Evolutionary conservation across 2,113 vertebrate species (phyloP), one percentile per base, ranked within the genome.

Genomic region (Pomatorhinus ruficollis): DNA sequence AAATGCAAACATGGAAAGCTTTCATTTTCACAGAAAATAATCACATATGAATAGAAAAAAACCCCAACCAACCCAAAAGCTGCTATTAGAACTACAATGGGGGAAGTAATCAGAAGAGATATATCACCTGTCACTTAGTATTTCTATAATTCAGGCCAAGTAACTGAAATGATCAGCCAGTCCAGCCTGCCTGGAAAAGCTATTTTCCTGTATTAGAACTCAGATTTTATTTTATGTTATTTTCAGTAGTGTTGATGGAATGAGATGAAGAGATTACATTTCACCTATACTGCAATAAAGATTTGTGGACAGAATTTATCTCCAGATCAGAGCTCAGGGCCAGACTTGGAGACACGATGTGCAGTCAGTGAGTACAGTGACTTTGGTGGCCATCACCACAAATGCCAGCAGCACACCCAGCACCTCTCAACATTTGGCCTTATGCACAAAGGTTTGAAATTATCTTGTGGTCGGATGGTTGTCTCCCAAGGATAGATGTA

Each of bases 261-360:
- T 31, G 53, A 95, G 78, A 93, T 91, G 78, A 97, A 80, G 45
- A 96, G 83, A 95, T 97, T 86, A 93, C 31, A 23, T 94, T 94
- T 96, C 27, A 53, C 37, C 78, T 72, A 84, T 30, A 49, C 59
- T 27, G 49, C 16, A 52, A n/a, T 68, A 49, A 70, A 87, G 31
- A 74, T 65, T 84, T 60, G 68, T 70, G 89, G 33, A 86, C 35
- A 92, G 69, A 94, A 84, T 95, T 93, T 60, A 90, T 76, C 81
- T 90, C 18, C 21, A 45, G 23, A 77, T 83, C 35, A 6, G 3
- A 90, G 56, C 56, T 82, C 50, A n/a, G 85, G 50, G 10, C 44
- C 44, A n/a, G 44, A 16, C 50, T 16, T 39, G 10, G 49, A 83
- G 45, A 16, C 64, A 21, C 0, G 0, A 47, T 3, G 3, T 20